phyloP scores from a whole-genome alignment of 1,140 invertebrate species.

The Acyrthosiphon pisum region DNA sequence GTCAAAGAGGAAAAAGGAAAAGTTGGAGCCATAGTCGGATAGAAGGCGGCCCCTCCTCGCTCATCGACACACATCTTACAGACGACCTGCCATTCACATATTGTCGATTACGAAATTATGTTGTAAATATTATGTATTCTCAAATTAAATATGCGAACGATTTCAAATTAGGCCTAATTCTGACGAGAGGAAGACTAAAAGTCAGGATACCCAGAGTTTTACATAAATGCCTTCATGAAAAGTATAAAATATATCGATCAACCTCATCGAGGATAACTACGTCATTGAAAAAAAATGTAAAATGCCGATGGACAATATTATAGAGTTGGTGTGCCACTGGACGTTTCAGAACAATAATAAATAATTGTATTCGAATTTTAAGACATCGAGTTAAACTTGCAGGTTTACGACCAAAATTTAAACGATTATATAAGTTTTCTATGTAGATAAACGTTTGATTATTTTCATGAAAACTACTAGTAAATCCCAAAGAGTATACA shows the following conservation, averaged over 20 bases:
- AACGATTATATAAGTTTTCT: not conserved
- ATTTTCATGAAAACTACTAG: not conserved
- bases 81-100: not conserved
- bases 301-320: too few species aligned
- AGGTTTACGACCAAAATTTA: not conserved
- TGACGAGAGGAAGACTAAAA: not conserved
- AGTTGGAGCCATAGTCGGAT: not conserved
- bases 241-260: not conserved
- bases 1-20: not conserved
- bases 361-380: not conserved
- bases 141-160: not conserved
- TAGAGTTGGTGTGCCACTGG: too few species aligned
- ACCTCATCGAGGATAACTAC: not conserved
- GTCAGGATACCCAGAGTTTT: not conserved
- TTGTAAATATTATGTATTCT: not conserved
- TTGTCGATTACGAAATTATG: not conserved
- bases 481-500: not conserved
- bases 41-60: not conserved
- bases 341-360: too few species aligned
- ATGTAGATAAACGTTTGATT: too few species aligned
- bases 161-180: not conserved
- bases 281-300: too few species aligned
- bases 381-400: not conserved
- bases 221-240: not conserved
- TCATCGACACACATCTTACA: not conserved